Percentiles rank a stretch among this genome's conserved stretches.
These are phyloP conservation scores for Platysteira castanea DNA, from an alignment of 2,113 vertebrate species.

Conservation along the genomic window DNA sequence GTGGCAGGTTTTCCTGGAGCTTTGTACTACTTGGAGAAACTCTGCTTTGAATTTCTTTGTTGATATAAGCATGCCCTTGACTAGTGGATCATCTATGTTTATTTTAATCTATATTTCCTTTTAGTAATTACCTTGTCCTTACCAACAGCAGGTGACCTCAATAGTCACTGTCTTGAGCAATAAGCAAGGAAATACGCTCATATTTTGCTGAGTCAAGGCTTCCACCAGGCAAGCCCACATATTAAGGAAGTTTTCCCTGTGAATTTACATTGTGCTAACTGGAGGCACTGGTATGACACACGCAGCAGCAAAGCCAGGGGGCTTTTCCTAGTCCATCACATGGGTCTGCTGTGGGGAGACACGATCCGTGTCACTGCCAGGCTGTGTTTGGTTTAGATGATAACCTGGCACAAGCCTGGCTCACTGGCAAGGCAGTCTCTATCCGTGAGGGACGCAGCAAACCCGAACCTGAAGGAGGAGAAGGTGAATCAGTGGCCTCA, in stretches of 20 bases:
- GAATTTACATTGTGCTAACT: not conserved
- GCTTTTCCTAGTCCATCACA: not conserved
- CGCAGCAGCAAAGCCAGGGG: not conserved
- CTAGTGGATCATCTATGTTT: not conserved
- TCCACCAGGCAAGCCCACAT: not conserved
- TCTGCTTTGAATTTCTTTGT: not conserved
- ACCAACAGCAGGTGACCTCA: not conserved
- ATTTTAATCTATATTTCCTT: conserved; percentile 1
- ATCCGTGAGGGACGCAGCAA: not conserved
- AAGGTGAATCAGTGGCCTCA: not conserved
- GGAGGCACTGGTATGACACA: not conserved
- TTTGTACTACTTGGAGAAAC: not conserved
- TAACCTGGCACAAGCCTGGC: not conserved
- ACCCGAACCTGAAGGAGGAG: not conserved
- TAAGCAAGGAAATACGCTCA: not conserved
- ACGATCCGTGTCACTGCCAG: not conserved
- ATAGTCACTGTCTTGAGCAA: not conserved
- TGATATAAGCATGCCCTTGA: not conserved
- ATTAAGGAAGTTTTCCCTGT: not conserved
- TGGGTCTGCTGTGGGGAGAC: not conserved
- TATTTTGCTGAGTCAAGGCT: not conserved
- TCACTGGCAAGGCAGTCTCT: not conserved
- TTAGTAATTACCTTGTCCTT: not conserved
- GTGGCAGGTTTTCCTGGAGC: not conserved
- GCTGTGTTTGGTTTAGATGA: not conserved